Evolutionary conservation across 2,888 invertebrate species (phyloP).

Genomic region (Coelopa pilipes): DNA sequence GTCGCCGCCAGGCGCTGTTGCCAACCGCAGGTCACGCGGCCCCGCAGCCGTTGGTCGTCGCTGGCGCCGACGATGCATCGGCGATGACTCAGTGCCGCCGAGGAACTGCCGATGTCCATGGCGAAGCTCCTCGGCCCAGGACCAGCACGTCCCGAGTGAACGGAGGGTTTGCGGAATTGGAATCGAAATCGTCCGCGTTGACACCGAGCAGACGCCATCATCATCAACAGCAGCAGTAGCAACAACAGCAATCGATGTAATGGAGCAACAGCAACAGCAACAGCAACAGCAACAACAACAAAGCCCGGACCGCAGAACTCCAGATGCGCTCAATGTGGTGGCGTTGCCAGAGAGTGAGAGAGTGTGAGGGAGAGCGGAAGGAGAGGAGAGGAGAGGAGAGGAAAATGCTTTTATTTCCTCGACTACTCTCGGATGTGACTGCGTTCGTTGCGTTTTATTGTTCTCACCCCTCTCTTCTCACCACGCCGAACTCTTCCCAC

Average conservation of each 20-base stretch:
- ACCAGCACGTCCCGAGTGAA: neutral
- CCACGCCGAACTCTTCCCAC: neutral
- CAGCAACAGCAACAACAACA: constrained; percentile 18
- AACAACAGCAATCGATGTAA: constrained; percentile 5
- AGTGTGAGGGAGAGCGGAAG: too few species aligned
- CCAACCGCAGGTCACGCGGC: too few species aligned
- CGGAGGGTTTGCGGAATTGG: neutral
- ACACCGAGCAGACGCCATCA: constrained; percentile 34
- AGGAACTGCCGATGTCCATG: neutral
- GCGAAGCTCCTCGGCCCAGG: constrained; percentile 34
- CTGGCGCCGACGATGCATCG: too few species aligned
- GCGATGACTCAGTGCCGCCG: too few species aligned
- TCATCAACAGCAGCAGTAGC: constrained; percentile 14
- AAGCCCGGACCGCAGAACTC: constrained; percentile 39
- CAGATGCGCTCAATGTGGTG: constrained; percentile 62
- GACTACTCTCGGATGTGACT: constrained; percentile 16
- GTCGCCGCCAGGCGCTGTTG: too few species aligned
- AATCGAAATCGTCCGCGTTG: constrained; percentile 13
- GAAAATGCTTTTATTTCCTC: constrained; percentile 11
- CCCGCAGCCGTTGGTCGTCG: too few species aligned
- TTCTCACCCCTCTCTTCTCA: too few species aligned
- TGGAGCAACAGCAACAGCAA: neutral
- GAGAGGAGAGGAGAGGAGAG: neutral
- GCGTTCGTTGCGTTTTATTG: neutral
- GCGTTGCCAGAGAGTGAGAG: too few species aligned